Conservation (phyloP, 2,888 invertebrate genomes). For the Plutella xylostella region DNA sequence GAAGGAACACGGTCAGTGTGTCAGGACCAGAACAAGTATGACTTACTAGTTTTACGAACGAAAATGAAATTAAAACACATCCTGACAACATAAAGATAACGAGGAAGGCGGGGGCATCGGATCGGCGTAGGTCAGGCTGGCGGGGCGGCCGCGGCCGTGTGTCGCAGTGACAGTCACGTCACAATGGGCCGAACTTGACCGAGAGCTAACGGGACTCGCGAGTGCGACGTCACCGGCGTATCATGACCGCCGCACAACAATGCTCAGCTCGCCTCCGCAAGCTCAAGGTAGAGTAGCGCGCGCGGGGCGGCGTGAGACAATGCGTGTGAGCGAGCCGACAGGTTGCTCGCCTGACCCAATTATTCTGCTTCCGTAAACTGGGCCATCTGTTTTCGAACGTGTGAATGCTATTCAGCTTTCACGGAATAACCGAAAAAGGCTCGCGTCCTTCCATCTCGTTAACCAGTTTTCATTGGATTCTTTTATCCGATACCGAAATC, state of each 20-base stretch:
- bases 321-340: conserved; percentile 55
- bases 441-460: conserved; percentile 1
- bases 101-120: not conserved
- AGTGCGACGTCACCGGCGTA: conserved; percentile 11
- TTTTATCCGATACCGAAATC: too few relatives aligned
- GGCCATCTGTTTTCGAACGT: conserved; percentile 54
- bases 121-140: not conserved
- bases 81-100: not conserved
- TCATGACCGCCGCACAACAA: not conserved
- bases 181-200: conserved; percentile 62
- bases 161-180: conserved; percentile 27
- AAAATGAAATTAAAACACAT: too few relatives aligned
- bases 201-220: conserved; percentile 55
- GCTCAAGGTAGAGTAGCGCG: conserved; percentile 9
- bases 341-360: conserved; percentile 68
- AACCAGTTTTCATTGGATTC: not conserved
- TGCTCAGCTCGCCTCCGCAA: not conserved
- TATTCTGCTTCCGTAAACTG: conserved; percentile 42
- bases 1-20: too few relatives aligned
- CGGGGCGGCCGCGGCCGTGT: not conserved
- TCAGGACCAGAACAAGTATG: too few relatives aligned
- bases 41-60: too few relatives aligned
- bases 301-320: conserved; percentile 46
- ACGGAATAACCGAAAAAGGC: conserved; percentile 23
- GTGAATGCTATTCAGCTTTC: conserved; percentile 52